phyloP scores from a whole-genome alignment of 2,113 vertebrate species.

The Mus pahari region DNA sequence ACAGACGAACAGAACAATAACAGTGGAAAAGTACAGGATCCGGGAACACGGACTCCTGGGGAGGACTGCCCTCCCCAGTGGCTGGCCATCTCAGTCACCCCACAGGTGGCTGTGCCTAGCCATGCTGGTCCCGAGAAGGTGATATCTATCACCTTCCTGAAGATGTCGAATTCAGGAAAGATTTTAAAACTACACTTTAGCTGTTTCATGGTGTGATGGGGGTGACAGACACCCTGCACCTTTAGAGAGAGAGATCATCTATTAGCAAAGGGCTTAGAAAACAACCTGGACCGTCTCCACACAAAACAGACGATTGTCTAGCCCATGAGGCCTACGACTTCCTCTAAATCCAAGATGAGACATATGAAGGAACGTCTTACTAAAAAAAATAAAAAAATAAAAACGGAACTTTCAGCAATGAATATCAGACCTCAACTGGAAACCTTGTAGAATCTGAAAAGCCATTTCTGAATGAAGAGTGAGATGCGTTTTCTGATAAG shows the following conservation, averaged over 20 bases:
- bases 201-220: neutral
- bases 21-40: constrained; percentile 81
- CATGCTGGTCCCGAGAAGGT: accelerated
- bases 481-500: neutral
- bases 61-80: neutral
- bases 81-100: neutral
- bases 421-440: neutral
- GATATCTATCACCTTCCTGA: neutral
- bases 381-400: neutral
- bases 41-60: constrained; percentile 39
- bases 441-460: neutral
- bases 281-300: neutral
- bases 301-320: neutral
- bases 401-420: neutral
- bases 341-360: constrained; percentile 22
- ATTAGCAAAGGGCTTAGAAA: constrained; percentile 17
- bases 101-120: neutral
- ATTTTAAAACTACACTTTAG: neutral
- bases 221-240: neutral
- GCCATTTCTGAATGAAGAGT: neutral
- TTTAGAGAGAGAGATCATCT: neutral
- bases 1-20: constrained; percentile 77
- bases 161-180: neutral
- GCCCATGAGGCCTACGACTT: neutral
- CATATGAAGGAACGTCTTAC: neutral